Base-by-base conservation (phyloP, 2,797 vertebrate genomes). In the Eutrigla gurnardus region DNA sequence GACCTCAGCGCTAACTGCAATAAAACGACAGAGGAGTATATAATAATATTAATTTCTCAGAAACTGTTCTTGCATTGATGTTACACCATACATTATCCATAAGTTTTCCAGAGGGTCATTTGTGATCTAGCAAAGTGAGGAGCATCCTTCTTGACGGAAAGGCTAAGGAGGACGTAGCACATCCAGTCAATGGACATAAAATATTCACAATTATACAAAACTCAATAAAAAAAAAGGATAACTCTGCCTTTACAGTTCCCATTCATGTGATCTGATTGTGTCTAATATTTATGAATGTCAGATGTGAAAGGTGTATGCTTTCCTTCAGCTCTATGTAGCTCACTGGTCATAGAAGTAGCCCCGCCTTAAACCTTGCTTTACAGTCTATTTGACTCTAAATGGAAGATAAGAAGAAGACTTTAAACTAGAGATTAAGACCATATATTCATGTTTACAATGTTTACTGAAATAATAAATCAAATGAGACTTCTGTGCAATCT, bases 21-120 rank as follows among this genome's bases (percentile, higher is more conserved):
- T 33, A 33, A 33, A 71, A 69, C 33, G 33, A 74, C 37, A 71
- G 58, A 77, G 43, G 53, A 61, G 0, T 65, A 15, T 32, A 59
- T 64, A 69, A 54, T 58, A 65, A 63, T 66, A 60, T 70, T 63
- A 0, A 55, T 63, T 68, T 62, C 58, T 65, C 18, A 65, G 62
- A 58, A 39, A 8, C n/a, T 55, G 37, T 53, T 67, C 8, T 52
- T 58, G 35, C 61, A 45, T 58, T 80, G 53, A 80, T 59, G 45
- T 47, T 37, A 37, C 54, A 35, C 8, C 40, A 25, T 46, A 74
- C 60, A 70, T n/a, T n/a, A 32, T 25, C 25, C 47, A 64, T 11
- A 10, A n/a, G 58, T 10, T 35, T 55, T 54, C 13, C 49, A 47
- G 13, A 53, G 17, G 25, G 3, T 43, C 15, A 13, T 60, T 10